Evolutionary conservation across 2,888 invertebrate genomes (phyloP).

Genomic region (Biston betularia): DNA sequence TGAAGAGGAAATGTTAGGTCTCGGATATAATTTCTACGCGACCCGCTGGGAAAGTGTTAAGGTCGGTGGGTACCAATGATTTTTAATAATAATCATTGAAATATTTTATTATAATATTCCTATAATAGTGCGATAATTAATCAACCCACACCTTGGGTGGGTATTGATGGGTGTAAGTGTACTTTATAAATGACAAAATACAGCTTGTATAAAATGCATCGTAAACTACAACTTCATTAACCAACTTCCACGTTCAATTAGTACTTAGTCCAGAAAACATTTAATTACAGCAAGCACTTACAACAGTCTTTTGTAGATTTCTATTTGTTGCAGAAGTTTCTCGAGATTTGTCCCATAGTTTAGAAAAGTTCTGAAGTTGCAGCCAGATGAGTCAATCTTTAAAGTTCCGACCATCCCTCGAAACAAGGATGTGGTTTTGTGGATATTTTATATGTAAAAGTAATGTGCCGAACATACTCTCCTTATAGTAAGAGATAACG

Average conservation of each 20-base stretch:
- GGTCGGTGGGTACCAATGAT: no score
- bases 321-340: slow-evolving; percentile 11
- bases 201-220: no score
- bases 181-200: no score
- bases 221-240: background rate
- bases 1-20: no score
- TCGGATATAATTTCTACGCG: no score
- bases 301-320: slow-evolving; percentile 5
- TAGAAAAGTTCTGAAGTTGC: slow-evolving; percentile 19
- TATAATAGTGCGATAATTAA: no score
- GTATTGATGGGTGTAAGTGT: no score
- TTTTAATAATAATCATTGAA: no score
- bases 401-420: slow-evolving; percentile 14
- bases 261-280: background rate
- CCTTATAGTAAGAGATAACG: background rate
- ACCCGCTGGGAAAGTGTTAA: no score
- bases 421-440: background rate
- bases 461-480: background rate
- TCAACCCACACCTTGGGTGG: no score
- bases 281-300: slow-evolving; percentile 1
- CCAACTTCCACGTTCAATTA: background rate
- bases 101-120: no score
- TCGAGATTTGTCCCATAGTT: slow-evolving; percentile 17
- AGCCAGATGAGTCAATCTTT: slow-evolving; percentile 19
- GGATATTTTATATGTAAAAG: slow-evolving; percentile 6